Base-by-base conservation (phyloP, 2,797 vertebrate species). In the Muscicapa comitata region DNA sequence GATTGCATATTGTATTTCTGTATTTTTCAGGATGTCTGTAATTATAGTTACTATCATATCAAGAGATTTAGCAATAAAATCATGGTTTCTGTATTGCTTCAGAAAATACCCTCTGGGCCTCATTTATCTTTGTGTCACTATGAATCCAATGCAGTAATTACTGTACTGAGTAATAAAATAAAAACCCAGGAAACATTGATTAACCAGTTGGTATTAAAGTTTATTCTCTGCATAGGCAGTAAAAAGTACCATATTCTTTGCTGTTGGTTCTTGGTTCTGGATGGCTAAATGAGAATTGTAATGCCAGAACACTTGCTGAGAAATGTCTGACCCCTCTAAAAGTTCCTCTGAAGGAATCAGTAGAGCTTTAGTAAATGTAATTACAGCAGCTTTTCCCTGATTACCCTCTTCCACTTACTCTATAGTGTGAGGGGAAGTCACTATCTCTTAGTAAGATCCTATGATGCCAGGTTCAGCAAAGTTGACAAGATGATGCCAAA, bases 71-170 rank as follows among this genome's bases (percentile, higher is more conserved):
- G 75, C 82, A 95, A 91, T 83, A 90, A 93, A 91, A 37, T 51
- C 25, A 21, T 53, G 3, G 78, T 91, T 94, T 91, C 90, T 86
- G 15, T 90, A 90, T 95, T 95, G 94, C 95, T 88, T 95, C 93
- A 95, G 73, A 95, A 90, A 90, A 86, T 37, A 84, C 17, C 70
- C 33, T 81, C 82, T 62, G 47, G 66, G 65, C 37, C 20, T 91
- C 37, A 9, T 55, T 88, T 90, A 78, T 66, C 82, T 88, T 81
- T 75, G 26, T 66, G 21, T 50, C 57, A 74, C 19, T n/a, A 61
- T 77, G 63, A 91, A 91, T 57, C 35, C 26, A 85, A 15, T 57
- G 21, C 35, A 77, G 33, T 79, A 74, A 90, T 95, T 75, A 61
- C 40, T 37, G 9, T 61, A 54, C 51, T 65, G 58, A 94, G 28